These are phyloP conservation scores for Squalus acanthias DNA, from an alignment of 2,797 vertebrate species.

Conservation along the genomic window DNA sequence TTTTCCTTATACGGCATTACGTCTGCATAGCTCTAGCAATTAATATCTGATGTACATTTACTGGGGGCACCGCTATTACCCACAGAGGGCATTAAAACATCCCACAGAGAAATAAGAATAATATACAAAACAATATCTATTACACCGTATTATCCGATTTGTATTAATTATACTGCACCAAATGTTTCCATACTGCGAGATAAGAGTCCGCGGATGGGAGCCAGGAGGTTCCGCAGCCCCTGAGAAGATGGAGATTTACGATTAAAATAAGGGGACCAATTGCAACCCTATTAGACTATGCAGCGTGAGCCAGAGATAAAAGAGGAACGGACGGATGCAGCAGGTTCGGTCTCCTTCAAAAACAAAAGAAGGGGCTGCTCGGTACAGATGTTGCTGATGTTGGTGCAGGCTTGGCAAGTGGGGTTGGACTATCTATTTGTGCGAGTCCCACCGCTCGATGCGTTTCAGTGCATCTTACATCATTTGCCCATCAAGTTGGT, in stretches of 20 bases:
- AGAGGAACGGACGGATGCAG: neutral
- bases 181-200: neutral
- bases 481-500: neutral
- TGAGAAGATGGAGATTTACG: neutral
- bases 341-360: neutral
- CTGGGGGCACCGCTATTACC: neutral
- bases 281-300: neutral
- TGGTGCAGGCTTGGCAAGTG: neutral
- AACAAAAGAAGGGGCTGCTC: neutral
- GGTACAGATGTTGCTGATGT: neutral
- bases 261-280: neutral
- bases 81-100: neutral
- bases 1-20: neutral
- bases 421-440: neutral
- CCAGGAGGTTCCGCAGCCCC: neutral
- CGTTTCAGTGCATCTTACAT: neutral
- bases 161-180: conserved; percentile 9
- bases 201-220: neutral
- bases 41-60: neutral
- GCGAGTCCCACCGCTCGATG: neutral
- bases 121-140: neutral
- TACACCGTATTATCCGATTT: neutral
- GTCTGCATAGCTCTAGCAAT: neutral
- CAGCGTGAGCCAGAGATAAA: too few relatives aligned
- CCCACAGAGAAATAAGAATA: neutral